Percentiles rank a stretch among this genome's conserved stretches.
Evolutionary conservation across 35 echinoderm and acorn worm species (phyloP).

Genomic region (Acanthaster planci): DNA sequence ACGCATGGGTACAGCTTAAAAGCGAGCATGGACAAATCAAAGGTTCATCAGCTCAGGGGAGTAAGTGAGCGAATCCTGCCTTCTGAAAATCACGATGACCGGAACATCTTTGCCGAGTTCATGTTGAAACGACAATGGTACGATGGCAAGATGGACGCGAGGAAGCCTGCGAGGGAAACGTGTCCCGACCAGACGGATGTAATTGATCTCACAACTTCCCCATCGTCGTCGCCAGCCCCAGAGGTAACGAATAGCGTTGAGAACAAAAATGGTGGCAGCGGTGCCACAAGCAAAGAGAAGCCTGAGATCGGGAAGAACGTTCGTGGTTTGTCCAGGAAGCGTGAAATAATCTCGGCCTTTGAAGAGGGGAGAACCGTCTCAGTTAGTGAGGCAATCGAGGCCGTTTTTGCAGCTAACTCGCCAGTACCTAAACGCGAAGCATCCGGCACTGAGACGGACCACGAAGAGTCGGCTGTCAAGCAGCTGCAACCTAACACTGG

Average conservation of each 20-base stretch:
- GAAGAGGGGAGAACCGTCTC: neutral
- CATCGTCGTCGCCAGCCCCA: neutral
- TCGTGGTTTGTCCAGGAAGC: no score
- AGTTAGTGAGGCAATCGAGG: conserved; percentile 7
- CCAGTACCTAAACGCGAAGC: neutral
- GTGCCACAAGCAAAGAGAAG: neutral
- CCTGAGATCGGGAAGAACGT: neutral
- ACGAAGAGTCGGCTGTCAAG: neutral
- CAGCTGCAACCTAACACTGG: neutral
- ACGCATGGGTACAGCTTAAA: neutral
- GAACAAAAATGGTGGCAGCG: neutral
- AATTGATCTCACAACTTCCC: conserved; percentile 13
- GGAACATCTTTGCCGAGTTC: conserved; percentile 11
- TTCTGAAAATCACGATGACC: neutral
- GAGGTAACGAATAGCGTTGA: neutral
- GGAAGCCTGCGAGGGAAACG: neutral
- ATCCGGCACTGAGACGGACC: neutral
- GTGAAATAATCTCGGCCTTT: no score
- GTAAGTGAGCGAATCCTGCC: neutral
- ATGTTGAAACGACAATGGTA: conserved; percentile 10
- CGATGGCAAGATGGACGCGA: neutral
- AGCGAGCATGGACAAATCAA: neutral
- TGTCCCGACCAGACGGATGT: neutral
- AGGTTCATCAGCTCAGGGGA: neutral
- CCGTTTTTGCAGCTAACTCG: neutral